phyloP scores from a whole-genome alignment of 2,888 invertebrate species.

The Eristalinus aeneus region DNA sequence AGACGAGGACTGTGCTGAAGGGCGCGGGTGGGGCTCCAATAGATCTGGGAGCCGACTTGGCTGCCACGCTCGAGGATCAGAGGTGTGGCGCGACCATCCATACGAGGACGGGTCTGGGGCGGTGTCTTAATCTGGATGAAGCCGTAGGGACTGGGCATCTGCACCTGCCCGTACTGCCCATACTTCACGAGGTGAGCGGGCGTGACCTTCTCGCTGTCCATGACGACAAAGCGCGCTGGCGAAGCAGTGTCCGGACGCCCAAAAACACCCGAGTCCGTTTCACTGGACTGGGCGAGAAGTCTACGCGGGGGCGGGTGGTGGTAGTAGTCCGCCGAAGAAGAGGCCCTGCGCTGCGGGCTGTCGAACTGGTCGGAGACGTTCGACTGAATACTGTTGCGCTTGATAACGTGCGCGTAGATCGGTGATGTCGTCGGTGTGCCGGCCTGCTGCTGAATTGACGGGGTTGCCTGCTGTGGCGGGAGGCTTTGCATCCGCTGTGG shows the following conservation, averaged over 20 bases:
- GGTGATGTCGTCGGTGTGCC: conserved; percentile 74
- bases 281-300: conserved; percentile 71
- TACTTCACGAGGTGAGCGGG: conserved; percentile 77
- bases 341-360: conserved; percentile 74
- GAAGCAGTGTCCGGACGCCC: conserved; percentile 72
- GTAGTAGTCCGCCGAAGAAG: conserved; percentile 60
- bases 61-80: conserved; percentile 77
- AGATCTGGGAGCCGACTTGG: conserved; percentile 77
- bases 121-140: conserved; percentile 73
- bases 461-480: conserved; percentile 71
- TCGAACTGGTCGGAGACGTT: conserved; percentile 77
- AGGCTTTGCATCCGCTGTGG: conserved; percentile 78
- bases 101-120: conserved; percentile 64
- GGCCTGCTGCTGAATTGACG: conserved; percentile 52
- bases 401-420: conserved; percentile 79
- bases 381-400: conserved; percentile 78
- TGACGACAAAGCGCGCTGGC: conserved; percentile 76
- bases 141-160: conserved; percentile 73
- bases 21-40: conserved; percentile 76
- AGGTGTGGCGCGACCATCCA: conserved; percentile 77
- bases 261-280: conserved; percentile 73
- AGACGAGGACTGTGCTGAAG: conserved; percentile 74
- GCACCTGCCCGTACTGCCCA: conserved; percentile 72
- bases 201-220: conserved; percentile 77
- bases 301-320: conserved; percentile 54